Evolutionary conservation across 2,888 invertebrate genomes (phyloP).

Genomic region (Halictus ligatus): DNA sequence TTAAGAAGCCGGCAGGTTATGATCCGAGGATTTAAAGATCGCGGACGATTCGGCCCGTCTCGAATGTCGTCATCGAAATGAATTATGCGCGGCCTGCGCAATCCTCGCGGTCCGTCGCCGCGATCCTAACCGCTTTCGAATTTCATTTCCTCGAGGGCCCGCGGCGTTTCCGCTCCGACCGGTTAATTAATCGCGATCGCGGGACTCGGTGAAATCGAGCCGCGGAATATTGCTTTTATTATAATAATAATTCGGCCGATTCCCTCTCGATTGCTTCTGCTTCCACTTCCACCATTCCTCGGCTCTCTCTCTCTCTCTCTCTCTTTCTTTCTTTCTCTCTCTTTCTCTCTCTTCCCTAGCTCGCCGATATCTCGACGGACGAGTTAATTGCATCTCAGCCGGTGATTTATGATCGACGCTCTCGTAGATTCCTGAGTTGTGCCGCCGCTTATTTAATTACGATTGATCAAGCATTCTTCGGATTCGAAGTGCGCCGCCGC

Average conservation of each 20-base stretch:
- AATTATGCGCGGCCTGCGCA: constrained; percentile 53
- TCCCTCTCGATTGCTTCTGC: constrained; percentile 7
- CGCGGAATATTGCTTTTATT: constrained; percentile 43
- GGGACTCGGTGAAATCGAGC: constrained; percentile 63
- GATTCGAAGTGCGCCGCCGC: background rate
- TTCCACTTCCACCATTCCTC: background rate
- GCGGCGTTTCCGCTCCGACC: constrained; percentile 67
- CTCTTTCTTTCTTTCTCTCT: too few species aligned
- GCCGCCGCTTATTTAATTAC: constrained; percentile 19
- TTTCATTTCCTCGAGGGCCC: constrained; percentile 68
- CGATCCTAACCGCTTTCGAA: constrained; percentile 70
- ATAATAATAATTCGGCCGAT: constrained; percentile 43
- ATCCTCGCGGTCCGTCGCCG: constrained; percentile 47
- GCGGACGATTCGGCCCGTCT: background rate
- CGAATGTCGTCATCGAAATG: constrained; percentile 53
- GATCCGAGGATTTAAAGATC: background rate
- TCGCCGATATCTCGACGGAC: constrained; percentile 23
- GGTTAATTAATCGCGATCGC: constrained; percentile 70
- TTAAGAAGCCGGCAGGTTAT: background rate
- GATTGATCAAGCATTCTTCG: background rate
- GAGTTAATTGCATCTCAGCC: constrained; percentile 36
- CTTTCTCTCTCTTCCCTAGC: background rate
- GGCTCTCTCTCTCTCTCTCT: background rate
- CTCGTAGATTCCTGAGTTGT: constrained; percentile 10
- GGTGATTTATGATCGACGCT: constrained; percentile 28